phyloP scores from a whole-genome alignment of 2,113 vertebrate species.

The Falcunculus frontatus region DNA sequence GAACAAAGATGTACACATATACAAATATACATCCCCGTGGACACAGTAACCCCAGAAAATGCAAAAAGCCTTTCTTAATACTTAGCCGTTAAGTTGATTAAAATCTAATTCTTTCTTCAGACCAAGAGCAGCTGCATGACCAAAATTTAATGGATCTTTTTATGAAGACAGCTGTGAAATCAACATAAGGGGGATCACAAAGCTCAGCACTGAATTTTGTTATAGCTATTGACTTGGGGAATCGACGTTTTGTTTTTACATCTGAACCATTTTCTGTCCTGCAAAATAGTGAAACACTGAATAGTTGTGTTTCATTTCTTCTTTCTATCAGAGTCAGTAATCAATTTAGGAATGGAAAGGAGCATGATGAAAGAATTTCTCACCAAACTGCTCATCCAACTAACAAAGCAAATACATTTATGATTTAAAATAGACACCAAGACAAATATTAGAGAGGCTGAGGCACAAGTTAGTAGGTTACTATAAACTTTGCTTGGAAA shows the following conservation, averaged over 20 bases:
- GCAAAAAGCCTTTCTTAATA: not conserved
- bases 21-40: not conserved
- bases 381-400: not conserved
- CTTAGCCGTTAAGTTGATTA: not conserved
- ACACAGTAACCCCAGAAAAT: not conserved
- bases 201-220: not conserved
- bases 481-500: not conserved
- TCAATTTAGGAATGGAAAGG: not conserved
- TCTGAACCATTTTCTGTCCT: not conserved
- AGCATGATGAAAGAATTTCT: not conserved
- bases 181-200: not conserved
- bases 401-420: not conserved
- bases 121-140: not conserved
- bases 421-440: not conserved
- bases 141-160: not conserved
- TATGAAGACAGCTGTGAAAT: not conserved
- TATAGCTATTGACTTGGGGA: not conserved
- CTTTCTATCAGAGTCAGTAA: not conserved
- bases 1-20: not conserved
- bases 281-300: not conserved
- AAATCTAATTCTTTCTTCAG: constrained; percentile 2
- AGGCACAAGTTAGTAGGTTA: not conserved
- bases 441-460: not conserved
- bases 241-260: not conserved
- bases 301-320: not conserved